phyloP scores from a whole-genome alignment of 2,888 invertebrate species.

The Eumacrocentrus americanus region DNA sequence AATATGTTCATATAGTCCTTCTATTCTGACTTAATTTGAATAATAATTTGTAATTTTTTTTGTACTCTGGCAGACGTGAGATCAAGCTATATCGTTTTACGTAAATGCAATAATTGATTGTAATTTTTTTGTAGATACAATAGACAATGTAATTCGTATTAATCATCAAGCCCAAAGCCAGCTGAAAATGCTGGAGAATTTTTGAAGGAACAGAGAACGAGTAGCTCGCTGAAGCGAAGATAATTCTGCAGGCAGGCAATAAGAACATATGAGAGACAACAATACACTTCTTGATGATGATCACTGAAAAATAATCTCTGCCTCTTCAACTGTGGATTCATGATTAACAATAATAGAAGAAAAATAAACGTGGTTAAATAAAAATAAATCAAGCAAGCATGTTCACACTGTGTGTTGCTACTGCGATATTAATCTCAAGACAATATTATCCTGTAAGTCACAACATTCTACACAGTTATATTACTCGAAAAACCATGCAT shows the following conservation, averaged over 20 bases:
- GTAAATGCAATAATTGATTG: background rate
- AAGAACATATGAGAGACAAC: background rate
- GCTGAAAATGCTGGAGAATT: constrained; percentile 17
- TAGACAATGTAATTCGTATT: background rate
- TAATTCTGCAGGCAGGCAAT: background rate
- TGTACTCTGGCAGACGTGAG: background rate
- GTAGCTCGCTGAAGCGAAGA: background rate
- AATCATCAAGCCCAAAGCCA: constrained; percentile 13
- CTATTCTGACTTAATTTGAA: too few species aligned
- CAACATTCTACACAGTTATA: constrained; percentile 15
- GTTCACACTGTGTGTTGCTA: constrained; percentile 3
- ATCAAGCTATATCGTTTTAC: background rate
- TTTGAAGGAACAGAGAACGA: background rate
- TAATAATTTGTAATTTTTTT: too few species aligned
- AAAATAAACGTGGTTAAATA: constrained; percentile 12
- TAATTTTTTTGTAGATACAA: background rate
- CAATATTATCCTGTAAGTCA: constrained; percentile 6
- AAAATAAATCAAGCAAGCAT: constrained; percentile 12
- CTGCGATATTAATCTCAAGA: constrained; percentile 6
- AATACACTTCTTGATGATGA: background rate
- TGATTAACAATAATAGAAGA: constrained; percentile 5
- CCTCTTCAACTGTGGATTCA: background rate
- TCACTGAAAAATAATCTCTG: background rate
- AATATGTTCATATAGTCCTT: too few species aligned
- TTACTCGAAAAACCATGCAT: constrained; percentile 26